These are phyloP conservation scores for Triplophysa rosa DNA, from an alignment of 2,113 vertebrate genomes.

Conservation along the genomic window DNA sequence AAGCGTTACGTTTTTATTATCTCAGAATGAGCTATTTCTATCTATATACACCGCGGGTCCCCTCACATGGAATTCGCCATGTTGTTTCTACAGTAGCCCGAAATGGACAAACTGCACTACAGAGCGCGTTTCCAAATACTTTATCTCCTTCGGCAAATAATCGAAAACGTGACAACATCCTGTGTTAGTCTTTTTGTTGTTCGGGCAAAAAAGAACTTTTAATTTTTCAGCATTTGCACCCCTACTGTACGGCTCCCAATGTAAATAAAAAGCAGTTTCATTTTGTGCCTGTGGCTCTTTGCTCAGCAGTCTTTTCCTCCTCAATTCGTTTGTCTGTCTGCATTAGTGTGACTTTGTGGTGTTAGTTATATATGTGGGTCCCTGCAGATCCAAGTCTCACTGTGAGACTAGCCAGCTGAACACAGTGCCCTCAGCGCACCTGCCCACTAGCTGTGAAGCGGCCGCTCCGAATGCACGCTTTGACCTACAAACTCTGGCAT, in stretches of 20 bases:
- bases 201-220: background rate
- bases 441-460: slow-evolving; percentile 15
- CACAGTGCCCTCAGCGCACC: slow-evolving; percentile 6
- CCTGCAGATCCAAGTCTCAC: slow-evolving; percentile 7
- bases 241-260: background rate
- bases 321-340: background rate
- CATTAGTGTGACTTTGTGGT: background rate
- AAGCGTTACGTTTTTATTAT: too few relatives aligned
- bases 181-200: too few relatives aligned
- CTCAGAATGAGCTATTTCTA: too few relatives aligned
- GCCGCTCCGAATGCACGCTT: slow-evolving; percentile 12
- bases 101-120: too few relatives aligned
- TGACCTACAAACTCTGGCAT: slow-evolving; percentile 42
- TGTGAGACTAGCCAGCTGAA: background rate
- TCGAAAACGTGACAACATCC: too few relatives aligned
- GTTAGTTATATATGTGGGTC: slow-evolving; percentile 24
- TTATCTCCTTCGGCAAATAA: too few relatives aligned
- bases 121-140: too few relatives aligned
- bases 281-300: slow-evolving; percentile 15
- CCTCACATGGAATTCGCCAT: too few relatives aligned
- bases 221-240: background rate
- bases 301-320: slow-evolving; percentile 1
- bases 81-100: too few relatives aligned
- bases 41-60: too few relatives aligned
- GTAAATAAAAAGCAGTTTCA: slow-evolving; percentile 5